A percentile compares a stretch with the other conserved stretches of the same genome.
Conservation (phyloP, 2,113 vertebrate genomes). For the Formicarius rufipectus region DNA sequence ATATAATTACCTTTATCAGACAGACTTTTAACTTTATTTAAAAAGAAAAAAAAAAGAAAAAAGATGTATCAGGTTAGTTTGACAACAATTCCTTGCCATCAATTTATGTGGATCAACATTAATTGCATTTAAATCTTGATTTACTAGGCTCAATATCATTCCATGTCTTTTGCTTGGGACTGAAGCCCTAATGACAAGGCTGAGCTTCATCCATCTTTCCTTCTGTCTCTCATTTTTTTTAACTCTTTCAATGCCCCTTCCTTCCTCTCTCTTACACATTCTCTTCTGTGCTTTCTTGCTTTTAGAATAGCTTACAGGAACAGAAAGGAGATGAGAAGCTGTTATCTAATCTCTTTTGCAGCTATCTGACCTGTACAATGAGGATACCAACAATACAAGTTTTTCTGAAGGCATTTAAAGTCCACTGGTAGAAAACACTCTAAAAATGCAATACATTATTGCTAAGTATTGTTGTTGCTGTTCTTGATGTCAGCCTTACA, state of each 20-base stretch:
- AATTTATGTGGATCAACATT: not conserved
- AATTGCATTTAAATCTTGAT: not conserved
- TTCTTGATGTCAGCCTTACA: not conserved
- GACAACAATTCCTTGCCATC: not conserved
- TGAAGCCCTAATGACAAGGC: not conserved
- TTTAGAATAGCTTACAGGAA: not conserved
- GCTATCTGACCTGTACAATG: not conserved
- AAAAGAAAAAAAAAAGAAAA: not conserved
- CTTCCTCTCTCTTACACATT: too few species aligned
- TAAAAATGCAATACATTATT: not conserved
- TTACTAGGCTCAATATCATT: not conserved
- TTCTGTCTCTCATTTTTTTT: not conserved
- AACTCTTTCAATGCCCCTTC: too few species aligned
- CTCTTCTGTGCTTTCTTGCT: not conserved
- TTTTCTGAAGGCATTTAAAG: slow-evolving; percentile 3
- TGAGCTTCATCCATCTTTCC: not conserved
- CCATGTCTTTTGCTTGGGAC: not conserved
- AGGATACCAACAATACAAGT: not conserved
- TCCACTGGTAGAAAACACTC: not conserved
- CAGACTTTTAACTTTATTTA: not conserved
- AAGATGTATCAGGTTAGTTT: not conserved
- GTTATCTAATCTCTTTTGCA: not conserved
- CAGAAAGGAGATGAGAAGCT: not conserved
- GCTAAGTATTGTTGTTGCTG: not conserved
- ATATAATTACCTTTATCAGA: not conserved